Evolutionary conservation across 2,113 vertebrate species (phyloP), one percentile per base, ranked within the genome.

Genomic region (Pelobates fuscus): DNA sequence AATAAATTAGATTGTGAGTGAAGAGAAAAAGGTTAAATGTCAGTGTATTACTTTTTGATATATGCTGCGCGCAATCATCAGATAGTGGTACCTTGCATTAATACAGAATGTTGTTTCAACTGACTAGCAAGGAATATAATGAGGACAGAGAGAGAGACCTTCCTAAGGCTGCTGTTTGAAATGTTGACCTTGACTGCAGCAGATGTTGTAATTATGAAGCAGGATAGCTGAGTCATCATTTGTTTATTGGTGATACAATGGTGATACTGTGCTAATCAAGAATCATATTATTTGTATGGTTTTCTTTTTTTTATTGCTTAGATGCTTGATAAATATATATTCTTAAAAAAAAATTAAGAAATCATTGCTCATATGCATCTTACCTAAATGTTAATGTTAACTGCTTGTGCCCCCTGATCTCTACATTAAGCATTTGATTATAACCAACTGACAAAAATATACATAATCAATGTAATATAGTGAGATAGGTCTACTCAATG

Each of bases 101-200:
- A 61, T 67, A 49, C 63, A n/a, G 26, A 46, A 66, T 75, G 49
- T 74, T 55, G 21, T 63, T 75, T 67, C 52, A 14, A 67, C 72
- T 67, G 72, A 32, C 72, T 67, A 60, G 54, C 25, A n/a, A 32
- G 52, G 26, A 52, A 76, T 60, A 49, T 67, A 75, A 75, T 60
- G 64, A 76, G 67, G 67, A 25, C 23, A 59, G 29, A 23, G 49
- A 49, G 32, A 69, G 52, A 73, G 37, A 20, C 25, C 46, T 72
- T 65, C 60, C 29, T 52, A 65, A 58, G 18, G 63, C 32, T 67
- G 25, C 55, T 49, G 25, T 25, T 44, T 49, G 55, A 76, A 67
- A 67, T 49, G 37, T 32, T 66, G 71, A 76, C 72, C 72, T 70
- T 58, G 54, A 59, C 54, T 23, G 57, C 27, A 61, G 54, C 63